These are phyloP conservation scores for Sturnira hondurensis DNA, from an alignment of 2,113 vertebrate species.

Conservation along the genomic window DNA sequence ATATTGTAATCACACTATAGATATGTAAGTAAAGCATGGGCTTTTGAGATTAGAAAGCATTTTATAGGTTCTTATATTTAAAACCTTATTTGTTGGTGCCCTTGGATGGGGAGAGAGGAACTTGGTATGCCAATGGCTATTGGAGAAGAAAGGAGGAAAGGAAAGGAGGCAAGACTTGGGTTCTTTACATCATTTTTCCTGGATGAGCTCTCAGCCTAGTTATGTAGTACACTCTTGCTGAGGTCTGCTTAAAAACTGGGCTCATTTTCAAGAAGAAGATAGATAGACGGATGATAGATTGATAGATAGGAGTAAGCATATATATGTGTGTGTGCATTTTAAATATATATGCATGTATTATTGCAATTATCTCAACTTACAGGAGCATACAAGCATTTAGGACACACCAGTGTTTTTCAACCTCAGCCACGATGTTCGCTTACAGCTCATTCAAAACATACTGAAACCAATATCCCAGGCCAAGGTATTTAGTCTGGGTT, in stretches of 20 bases:
- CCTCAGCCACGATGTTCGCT: neutral
- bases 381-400: neutral
- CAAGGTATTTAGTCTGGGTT: neutral
- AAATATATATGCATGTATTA: neutral
- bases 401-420: neutral
- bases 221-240: neutral
- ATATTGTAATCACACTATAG: neutral
- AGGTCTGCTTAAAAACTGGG: neutral
- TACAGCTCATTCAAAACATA: neutral
- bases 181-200: neutral
- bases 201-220: neutral
- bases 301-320: too few relatives aligned
- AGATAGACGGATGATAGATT: too few relatives aligned
- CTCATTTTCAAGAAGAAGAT: neutral
- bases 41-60: neutral
- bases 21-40: neutral
- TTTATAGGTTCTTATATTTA: neutral
- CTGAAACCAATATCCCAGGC: neutral
- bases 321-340: neutral
- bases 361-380: neutral
- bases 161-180: neutral
- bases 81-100: neutral
- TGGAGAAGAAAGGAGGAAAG: neutral
- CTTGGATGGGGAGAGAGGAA: neutral
- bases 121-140: neutral